These are phyloP conservation scores for Oeneis ivallda DNA, from an alignment of 2,888 invertebrate species.

Conservation along the genomic window DNA sequence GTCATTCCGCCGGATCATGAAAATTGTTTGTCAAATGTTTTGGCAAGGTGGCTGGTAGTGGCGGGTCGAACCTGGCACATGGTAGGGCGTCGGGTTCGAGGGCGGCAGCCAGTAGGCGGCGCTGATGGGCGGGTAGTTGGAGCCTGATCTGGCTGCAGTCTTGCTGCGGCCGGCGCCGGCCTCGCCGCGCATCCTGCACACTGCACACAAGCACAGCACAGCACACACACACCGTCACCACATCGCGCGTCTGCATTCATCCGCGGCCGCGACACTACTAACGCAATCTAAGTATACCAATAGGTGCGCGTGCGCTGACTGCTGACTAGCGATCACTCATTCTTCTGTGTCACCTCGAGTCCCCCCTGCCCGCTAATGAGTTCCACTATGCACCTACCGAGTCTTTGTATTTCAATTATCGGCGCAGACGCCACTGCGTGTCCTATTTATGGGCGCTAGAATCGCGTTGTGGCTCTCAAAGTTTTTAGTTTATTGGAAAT, in stretches of 20 bases:
- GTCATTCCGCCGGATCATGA: background rate
- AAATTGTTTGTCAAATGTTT: slow-evolving; percentile 6
- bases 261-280: slow-evolving; percentile 73
- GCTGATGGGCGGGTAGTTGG: slow-evolving; percentile 89
- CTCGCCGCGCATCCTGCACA: slow-evolving; percentile 77
- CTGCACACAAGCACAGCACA: slow-evolving; percentile 49
- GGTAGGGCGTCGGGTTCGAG: slow-evolving; percentile 89
- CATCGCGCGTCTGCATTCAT: slow-evolving; percentile 73
- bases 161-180: slow-evolving; percentile 72
- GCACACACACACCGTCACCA: slow-evolving; percentile 57
- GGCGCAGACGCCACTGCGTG: slow-evolving; percentile 34
- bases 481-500: background rate
- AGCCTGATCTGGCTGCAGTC: slow-evolving; percentile 56
- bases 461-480: background rate
- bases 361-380: slow-evolving; percentile 65
- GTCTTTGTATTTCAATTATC: slow-evolving; percentile 45
- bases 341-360: slow-evolving; percentile 61
- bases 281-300: slow-evolving; percentile 48
- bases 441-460: slow-evolving; percentile 24
- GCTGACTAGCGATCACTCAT: slow-evolving; percentile 71
- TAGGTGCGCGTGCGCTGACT: slow-evolving; percentile 71
- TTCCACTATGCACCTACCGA: slow-evolving; percentile 62
- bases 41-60: background rate
- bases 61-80: slow-evolving; percentile 87
- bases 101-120: slow-evolving; percentile 93